These are phyloP conservation scores for Avahi laniger DNA, from an alignment of 2,797 vertebrate genomes.

Conservation along the genomic window DNA sequence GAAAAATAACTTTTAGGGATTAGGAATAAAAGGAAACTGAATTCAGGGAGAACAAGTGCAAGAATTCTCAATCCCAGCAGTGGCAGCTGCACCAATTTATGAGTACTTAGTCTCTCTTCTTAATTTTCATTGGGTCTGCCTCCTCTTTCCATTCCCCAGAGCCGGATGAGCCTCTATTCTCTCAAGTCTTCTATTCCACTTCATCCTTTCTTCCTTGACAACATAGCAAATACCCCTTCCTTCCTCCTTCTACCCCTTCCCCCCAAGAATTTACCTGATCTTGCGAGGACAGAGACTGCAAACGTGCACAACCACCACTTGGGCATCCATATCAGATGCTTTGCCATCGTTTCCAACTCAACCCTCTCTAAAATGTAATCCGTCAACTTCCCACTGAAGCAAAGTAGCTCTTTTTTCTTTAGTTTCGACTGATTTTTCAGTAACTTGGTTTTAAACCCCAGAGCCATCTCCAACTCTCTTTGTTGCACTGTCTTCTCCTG, in stretches of 20 bases:
- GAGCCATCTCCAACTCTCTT: not conserved
- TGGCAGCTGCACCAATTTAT: not conserved
- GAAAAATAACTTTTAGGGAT: not conserved
- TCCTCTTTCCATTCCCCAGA: not conserved
- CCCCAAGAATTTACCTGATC: not conserved
- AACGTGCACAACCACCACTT: not conserved
- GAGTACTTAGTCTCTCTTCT: not conserved
- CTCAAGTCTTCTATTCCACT: not conserved
- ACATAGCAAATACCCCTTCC: not conserved
- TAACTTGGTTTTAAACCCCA: not conserved
- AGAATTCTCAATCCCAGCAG: not conserved
- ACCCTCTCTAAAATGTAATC: not conserved
- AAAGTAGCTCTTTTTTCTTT: not conserved
- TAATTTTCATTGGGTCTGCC: not conserved
- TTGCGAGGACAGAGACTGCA: not conserved
- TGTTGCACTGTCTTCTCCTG: not conserved
- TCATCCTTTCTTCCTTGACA: not conserved
- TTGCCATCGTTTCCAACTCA: not conserved
- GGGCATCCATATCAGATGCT: not conserved
- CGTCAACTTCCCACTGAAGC: not conserved
- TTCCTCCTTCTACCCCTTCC: too few species aligned
- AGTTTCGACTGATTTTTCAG: not conserved
- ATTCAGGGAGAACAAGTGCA: rapidly evolving
- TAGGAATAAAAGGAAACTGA: not conserved
- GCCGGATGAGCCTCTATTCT: not conserved